phyloP scores from a whole-genome alignment of 2,888 invertebrate species.

The Drosophila setosimentum region DNA sequence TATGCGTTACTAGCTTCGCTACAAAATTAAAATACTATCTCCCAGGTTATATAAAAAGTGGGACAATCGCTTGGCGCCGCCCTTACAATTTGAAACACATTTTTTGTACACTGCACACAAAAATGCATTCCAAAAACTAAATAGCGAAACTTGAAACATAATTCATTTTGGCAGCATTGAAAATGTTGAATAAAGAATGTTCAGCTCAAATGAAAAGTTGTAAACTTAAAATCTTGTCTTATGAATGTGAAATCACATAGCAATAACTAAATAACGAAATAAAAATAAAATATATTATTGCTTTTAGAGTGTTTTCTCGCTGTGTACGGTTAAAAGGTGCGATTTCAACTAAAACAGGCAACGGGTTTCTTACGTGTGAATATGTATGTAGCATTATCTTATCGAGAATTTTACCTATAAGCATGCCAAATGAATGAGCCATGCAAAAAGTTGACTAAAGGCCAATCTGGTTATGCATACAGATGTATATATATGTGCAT shows the following conservation, averaged over 20 bases:
- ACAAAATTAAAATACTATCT: background rate
- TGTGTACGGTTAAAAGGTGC: slow-evolving; percentile 28
- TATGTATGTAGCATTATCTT: slow-evolving; percentile 50
- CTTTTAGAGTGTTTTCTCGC: background rate
- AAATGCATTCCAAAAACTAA: slow-evolving; percentile 15
- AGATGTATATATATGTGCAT: background rate
- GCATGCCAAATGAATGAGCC: slow-evolving; percentile 52
- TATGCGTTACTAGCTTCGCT: background rate
- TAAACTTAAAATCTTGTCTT: background rate
- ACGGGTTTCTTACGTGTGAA: slow-evolving; percentile 7
- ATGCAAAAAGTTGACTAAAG: slow-evolving; percentile 28
- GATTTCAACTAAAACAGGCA: slow-evolving; percentile 15
- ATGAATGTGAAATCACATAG: background rate
- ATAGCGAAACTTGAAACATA: background rate
- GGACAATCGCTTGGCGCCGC: slow-evolving; percentile 21
- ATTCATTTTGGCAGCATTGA: background rate
- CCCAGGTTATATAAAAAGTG: background rate
- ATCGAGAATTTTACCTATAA: slow-evolving; percentile 56
- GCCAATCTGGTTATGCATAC: background rate
- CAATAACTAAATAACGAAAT: background rate
- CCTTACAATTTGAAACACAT: background rate
- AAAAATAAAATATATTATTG: background rate
- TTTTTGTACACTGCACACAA: slow-evolving; percentile 11
- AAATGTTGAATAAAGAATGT: background rate
- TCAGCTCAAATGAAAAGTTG: background rate